These are phyloP conservation scores for Bufo bufo DNA, from an alignment of 2,113 vertebrate species.

Conservation along the genomic window DNA sequence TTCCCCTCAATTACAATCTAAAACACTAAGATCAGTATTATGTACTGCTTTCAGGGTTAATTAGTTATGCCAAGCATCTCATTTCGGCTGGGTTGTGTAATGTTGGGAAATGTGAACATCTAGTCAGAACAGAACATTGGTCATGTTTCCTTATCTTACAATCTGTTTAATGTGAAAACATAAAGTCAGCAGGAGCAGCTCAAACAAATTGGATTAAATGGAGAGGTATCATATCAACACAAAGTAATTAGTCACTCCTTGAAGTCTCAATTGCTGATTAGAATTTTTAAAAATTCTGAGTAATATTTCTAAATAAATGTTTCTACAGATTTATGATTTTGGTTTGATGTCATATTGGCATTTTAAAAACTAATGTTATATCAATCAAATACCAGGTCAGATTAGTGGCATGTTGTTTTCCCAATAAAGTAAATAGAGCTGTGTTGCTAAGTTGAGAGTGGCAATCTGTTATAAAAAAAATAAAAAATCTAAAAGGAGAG, in stretches of 20 bases:
- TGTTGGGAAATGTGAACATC: conserved; percentile 16
- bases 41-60: conserved; percentile 37
- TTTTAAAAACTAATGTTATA: neutral
- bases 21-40: conserved; percentile 36
- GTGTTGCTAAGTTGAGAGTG: too few species aligned
- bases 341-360: neutral
- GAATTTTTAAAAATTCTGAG: neutral
- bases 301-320: neutral
- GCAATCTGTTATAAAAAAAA: too few species aligned
- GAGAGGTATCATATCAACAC: neutral
- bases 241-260: neutral
- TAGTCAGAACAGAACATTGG: neutral
- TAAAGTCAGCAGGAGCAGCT: conserved; percentile 13
- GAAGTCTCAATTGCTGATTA: neutral
- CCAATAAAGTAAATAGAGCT: too few species aligned
- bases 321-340: neutral
- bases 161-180: conserved; percentile 38
- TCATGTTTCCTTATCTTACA: neutral
- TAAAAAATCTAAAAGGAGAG: too few species aligned
- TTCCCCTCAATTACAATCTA: conserved; percentile 38
- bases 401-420: too few species aligned
- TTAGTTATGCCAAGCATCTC: conserved; percentile 10
- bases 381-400: too few species aligned
- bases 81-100: neutral
- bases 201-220: neutral